Base-by-base conservation (phyloP, 2,797 vertebrate species). In the Selene dorsalis region DNA sequence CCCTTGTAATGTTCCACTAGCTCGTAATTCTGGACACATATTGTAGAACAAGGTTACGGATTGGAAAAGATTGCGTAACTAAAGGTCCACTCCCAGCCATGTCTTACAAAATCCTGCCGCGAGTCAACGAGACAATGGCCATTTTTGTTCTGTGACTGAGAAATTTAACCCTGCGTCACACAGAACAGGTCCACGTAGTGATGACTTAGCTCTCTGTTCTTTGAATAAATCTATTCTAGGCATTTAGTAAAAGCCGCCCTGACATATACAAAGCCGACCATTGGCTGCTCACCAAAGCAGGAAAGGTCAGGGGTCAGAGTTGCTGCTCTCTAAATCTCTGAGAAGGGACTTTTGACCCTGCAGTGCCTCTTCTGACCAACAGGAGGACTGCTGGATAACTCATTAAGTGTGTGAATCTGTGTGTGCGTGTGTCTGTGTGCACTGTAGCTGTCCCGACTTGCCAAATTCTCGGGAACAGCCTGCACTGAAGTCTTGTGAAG, bases 361-460 rank as follows among this genome's bases (percentile, higher is more conserved):
- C 70, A 89, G 13, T 91, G 67, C 73, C 18, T 35, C 12, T 39
- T 67, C 13, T 57, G 26, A 20, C 82, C 89, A 85, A 69, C n/a
- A 86, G 87, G 88, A 60, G 85, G 73, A 64, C 83, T 69, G 70
- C 61, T 81, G 47, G n/a, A 74, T 66, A 64, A 43, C 69, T 83
- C 26, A 43, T 35, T 77, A 24, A 60, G 28, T 58, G 55, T 60
- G 32, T 45, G n/a, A 66, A 53, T 82, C 64, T 77, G 43, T 75
- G 69, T 83, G 59, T 71, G 68, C 52, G 74, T 67, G 41, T 61
- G 57, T 61, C 59, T 75, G 69, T 68, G 68, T 73, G 73, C 43
- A 52, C 38, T 32, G 47, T 80, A 85, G 84, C 84, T 91, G 86
- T 85, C 86, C 75, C 75, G 85, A 86, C 89, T 88, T 92, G 90